Conservation (phyloP, 1,140 invertebrate genomes). For the Gryon sp. region DNA sequence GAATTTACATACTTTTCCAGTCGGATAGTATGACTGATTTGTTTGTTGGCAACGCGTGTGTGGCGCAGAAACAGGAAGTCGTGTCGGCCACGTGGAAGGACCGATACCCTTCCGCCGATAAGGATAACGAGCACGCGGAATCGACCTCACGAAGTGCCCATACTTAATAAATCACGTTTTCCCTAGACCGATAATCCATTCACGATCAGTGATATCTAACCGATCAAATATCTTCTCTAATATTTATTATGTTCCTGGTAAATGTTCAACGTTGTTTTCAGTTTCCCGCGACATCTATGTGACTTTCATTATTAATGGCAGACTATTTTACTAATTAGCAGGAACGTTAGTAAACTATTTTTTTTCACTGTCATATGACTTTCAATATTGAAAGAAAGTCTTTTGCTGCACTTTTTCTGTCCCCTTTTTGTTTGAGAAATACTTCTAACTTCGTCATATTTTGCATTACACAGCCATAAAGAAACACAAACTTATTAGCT, state of each 20-base stretch:
- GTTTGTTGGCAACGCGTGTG: conserved; percentile 6
- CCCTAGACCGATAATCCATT: conserved; percentile 58
- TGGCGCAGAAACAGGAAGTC: conserved; percentile 57
- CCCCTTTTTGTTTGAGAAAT: not conserved
- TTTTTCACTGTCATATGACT: not conserved
- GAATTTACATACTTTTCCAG: conserved; percentile 24
- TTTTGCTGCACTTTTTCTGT: not conserved
- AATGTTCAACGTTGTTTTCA: not conserved
- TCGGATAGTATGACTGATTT: conserved; percentile 23
- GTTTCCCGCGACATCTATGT: not conserved
- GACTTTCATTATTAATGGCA: not conserved
- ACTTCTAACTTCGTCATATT: not conserved
- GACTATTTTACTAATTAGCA: conserved; percentile 5
- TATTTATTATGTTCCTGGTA: conserved; percentile 39
- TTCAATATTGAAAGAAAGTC: not conserved
- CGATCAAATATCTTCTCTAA: conserved; percentile 48
- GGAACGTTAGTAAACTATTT: too few species aligned
- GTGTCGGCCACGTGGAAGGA: conserved; percentile 56
- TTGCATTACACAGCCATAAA: conserved; percentile 14
- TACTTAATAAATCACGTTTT: conserved; percentile 67
- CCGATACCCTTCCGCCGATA: conserved; percentile 65
- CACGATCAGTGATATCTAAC: conserved; percentile 60
- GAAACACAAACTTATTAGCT: conserved; percentile 64
- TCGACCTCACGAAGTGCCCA: conserved; percentile 58
- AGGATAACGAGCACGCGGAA: conserved; percentile 64